phyloP scores from a whole-genome alignment of 2,113 vertebrate species.

The Lepus americanus region DNA sequence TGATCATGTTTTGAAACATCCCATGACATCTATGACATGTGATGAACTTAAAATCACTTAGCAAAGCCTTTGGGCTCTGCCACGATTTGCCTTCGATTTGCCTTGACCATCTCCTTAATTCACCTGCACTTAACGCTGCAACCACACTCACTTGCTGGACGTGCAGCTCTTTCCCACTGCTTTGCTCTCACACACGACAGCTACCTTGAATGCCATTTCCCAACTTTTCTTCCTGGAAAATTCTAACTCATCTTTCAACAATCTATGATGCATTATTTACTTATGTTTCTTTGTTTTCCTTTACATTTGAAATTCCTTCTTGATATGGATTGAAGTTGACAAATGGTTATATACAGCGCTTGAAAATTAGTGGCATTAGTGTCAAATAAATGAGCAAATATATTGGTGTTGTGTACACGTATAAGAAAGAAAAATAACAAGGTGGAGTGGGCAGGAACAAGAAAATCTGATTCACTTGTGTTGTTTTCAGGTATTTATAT shows the following conservation, averaged over 20 bases:
- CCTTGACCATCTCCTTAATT: not conserved
- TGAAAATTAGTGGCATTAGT: not conserved
- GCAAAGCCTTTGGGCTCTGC: not conserved
- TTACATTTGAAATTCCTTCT: not conserved
- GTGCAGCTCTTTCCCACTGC: too few relatives aligned
- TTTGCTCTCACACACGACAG: too few relatives aligned
- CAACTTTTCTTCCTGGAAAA: not conserved
- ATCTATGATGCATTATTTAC: not conserved
- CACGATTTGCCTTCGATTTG: not conserved
- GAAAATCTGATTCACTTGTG: not conserved
- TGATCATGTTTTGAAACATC: not conserved
- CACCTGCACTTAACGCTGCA: not conserved
- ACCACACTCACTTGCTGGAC: not conserved
- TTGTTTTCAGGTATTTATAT: not conserved
- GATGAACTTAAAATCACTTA: not conserved
- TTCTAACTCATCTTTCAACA: not conserved
- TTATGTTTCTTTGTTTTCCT: not conserved
- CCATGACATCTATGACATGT: not conserved
- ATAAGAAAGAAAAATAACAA: not conserved
- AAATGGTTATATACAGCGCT: not conserved
- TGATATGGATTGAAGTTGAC: not conserved
- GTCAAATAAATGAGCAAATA: not conserved
- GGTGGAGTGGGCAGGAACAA: not conserved
- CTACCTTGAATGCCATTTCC: not conserved
- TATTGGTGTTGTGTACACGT: not conserved